Conservation (phyloP, 2,888 invertebrate genomes). For the Drosophila quinaria region DNA sequence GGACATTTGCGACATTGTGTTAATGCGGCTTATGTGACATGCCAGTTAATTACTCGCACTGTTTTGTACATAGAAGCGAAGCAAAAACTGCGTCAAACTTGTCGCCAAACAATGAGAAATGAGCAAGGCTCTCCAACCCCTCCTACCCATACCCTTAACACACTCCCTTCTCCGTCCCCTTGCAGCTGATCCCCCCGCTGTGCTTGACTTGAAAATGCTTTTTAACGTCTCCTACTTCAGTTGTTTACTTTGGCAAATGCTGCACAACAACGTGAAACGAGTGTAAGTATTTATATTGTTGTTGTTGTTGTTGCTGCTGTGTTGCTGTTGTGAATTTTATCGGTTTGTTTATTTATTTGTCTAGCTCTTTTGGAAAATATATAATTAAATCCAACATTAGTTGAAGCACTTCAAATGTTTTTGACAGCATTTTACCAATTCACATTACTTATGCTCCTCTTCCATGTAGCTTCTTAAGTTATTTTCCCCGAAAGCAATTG, state of each 20-base stretch:
- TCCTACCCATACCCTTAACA: too few relatives aligned
- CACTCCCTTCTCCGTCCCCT: not conserved
- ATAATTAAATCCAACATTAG: constrained; percentile 74
- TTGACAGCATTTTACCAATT: constrained; percentile 51
- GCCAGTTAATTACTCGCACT: constrained; percentile 74
- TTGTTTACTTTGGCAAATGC: constrained; percentile 73
- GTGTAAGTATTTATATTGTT: constrained; percentile 6
- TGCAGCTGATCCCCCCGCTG: constrained; percentile 44
- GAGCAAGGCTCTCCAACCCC: constrained; percentile 13
- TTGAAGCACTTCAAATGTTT: constrained; percentile 60
- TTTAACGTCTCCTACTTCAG: constrained; percentile 50
- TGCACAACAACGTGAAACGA: constrained; percentile 27
- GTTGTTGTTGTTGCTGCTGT: constrained; percentile 8
- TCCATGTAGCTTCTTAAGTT: not conserved
- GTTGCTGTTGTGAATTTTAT: not conserved
- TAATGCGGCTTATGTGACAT: constrained; percentile 82
- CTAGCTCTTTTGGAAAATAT: constrained; percentile 52
- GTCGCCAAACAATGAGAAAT: constrained; percentile 52
- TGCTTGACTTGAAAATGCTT: constrained; percentile 71
- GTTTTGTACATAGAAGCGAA: constrained; percentile 48
- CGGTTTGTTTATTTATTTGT: constrained; percentile 57
- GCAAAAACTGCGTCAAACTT: constrained; percentile 62
- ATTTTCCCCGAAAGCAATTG: constrained; percentile 19
- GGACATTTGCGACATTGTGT: constrained; percentile 77
- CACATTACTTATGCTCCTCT: constrained; percentile 60